Base-by-base conservation (phyloP, 2,113 vertebrate genomes). In the Sardina pilchardus region DNA sequence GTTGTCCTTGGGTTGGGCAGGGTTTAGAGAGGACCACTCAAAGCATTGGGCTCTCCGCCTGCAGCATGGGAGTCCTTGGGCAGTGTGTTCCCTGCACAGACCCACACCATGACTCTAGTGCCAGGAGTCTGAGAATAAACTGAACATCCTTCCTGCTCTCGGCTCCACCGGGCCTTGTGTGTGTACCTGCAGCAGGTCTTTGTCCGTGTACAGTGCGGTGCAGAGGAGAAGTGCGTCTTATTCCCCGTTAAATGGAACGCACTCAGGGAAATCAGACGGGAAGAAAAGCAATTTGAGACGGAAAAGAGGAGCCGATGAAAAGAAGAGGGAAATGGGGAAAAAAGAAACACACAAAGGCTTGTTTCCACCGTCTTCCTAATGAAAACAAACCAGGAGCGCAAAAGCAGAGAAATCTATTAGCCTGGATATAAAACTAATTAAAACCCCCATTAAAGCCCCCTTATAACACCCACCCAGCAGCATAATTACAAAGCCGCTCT, bases 381-480 rank as follows among this genome's bases (percentile, higher is more conserved):
- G 21, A 82, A 84, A 81, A 71, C 78, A 43, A 59, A 45, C 53
- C 82, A 84, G 81, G 6, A 63, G 24, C 30, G 34, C 30, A 45
- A 78, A 56, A 21, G 78, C 82, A 71, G 81, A 87, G 85, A 82
- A 10, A 19, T 8, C 86, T 84, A 84, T 84, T 84, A 84, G 78
- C 24, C 26, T 48, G 84, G 83, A 84, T 56, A 21, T 39, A n/a
- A 59, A 75, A 71, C 86, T 82, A 87, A 85, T 85, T 87, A 85
- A 42, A 67, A 82, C 44, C 19, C 80, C 34, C 56, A 30, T 82
- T 87, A 71, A 30, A 30, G 1, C 63, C 9, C n/a, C n/a, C 63
- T 34, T 71, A 71, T 14, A 71, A 30, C 63, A 71, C 26, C 63
- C 63, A 71, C 63, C 26, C 63, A 71, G 39, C 26, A 30, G 56